phyloP scores from a whole-genome alignment of 2,113 vertebrate species.

The Menura novaehollandiae region DNA sequence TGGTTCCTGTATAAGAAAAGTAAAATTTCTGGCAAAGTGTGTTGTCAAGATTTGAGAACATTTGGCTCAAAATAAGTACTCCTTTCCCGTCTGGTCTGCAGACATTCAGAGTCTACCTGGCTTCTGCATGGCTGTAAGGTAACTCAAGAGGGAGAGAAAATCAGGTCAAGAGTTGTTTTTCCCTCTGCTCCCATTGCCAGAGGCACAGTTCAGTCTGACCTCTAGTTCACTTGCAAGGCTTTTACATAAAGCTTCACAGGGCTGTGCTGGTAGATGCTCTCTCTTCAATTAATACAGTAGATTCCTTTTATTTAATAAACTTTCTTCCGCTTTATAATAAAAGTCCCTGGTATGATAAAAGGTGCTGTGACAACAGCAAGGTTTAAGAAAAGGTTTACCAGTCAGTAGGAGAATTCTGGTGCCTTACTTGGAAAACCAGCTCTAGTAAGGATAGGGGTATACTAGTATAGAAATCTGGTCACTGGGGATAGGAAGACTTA shows the following conservation, averaged over 20 bases:
- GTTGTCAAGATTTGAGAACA: background rate
- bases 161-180: conserved; percentile 41
- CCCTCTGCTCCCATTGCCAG: background rate
- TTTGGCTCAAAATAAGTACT: background rate
- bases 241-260: background rate
- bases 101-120: conserved; percentile 3
- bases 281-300: background rate
- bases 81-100: background rate
- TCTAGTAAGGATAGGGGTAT: background rate
- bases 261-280: background rate
- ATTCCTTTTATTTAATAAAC: background rate
- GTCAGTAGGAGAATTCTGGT: background rate
- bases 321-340: background rate
- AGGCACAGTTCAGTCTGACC: background rate
- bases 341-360: background rate
- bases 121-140: background rate
- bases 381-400: background rate
- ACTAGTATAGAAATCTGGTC: background rate
- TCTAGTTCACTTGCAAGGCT: background rate
- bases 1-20: conserved; percentile 38
- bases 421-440: background rate
- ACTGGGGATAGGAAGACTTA: background rate
- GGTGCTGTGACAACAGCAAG: background rate
- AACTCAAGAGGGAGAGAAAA: conserved; percentile 32
- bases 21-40: conserved; percentile 3